These are phyloP conservation scores for Gila robusta DNA, from an alignment of 2,797 vertebrate genomes.

Conservation along the genomic window DNA sequence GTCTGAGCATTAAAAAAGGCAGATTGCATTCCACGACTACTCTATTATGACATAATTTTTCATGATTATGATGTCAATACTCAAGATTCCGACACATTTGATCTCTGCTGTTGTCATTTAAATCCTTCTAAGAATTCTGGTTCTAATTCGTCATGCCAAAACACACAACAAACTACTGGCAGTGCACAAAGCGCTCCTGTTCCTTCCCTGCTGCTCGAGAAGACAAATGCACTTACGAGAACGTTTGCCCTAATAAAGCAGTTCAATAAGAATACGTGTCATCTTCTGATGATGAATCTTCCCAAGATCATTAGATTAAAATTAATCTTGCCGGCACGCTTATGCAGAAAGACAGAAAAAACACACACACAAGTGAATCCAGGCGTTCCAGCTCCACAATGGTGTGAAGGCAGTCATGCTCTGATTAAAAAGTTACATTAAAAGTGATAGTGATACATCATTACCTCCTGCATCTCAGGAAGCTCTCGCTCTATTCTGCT, in stretches of 20 bases:
- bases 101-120: neutral
- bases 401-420: constrained; percentile 94
- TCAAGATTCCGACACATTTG: neutral
- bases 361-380: constrained; percentile 82
- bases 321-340: constrained; percentile 96
- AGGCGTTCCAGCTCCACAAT: constrained; percentile 92
- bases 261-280: constrained; percentile 57
- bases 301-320: constrained; percentile 94
- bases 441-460: constrained; percentile 99
- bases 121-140: neutral
- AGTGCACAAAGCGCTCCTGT: neutral
- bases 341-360: constrained; percentile 83
- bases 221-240: constrained; percentile 37
- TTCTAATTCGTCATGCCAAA: constrained; percentile 18
- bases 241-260: constrained; percentile 39
- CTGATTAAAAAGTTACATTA: constrained; percentile 99
- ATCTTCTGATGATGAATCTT: constrained; percentile 85
- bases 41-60: neutral
- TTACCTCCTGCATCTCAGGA: constrained; percentile 91
- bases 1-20: neutral
- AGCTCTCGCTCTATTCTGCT: constrained; percentile 77
- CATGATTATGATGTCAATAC: neutral
- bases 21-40: neutral
- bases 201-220: constrained; percentile 23
- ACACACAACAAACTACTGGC: neutral